A percentile compares a stretch with the other conserved stretches of the same genome.
These are phyloP conservation scores for Morpho deidamia DNA, from an alignment of 2,888 invertebrate species.

Conservation along the genomic window DNA sequence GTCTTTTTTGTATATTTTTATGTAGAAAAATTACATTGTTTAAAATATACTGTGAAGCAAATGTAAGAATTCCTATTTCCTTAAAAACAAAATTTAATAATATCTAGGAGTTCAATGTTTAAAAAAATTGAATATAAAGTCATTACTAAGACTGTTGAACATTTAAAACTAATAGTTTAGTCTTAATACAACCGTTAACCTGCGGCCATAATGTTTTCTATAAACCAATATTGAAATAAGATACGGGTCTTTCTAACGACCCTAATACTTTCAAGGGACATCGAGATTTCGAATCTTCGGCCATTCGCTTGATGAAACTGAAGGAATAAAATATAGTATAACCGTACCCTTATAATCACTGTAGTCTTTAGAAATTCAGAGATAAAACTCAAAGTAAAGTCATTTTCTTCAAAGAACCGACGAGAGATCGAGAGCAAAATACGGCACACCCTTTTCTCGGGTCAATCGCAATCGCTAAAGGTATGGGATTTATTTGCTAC, in stretches of 20 bases:
- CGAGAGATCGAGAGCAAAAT: slow-evolving; percentile 51
- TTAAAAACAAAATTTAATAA: too few species aligned
- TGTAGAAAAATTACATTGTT: too few species aligned
- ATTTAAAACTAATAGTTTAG: too few species aligned
- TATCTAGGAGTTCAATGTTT: too few species aligned
- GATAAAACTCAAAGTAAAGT: slow-evolving; percentile 41
- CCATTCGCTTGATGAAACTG: slow-evolving; percentile 18
- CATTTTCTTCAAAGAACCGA: slow-evolving; percentile 49
- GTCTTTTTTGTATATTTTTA: too few species aligned
- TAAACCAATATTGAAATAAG: slow-evolving; percentile 16
- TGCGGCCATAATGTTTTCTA: slow-evolving; percentile 1
- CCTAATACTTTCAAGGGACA: slow-evolving; percentile 16
- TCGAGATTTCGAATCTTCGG: slow-evolving; percentile 17
- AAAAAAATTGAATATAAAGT: too few species aligned
- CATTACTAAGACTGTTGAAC: too few species aligned
- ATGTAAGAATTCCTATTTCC: too few species aligned
- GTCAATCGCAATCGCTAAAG: slow-evolving; percentile 46
- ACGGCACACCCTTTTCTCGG: slow-evolving; percentile 54
- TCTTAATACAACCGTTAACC: too few species aligned
- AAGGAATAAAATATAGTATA: slow-evolving; percentile 17
- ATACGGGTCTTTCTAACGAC: slow-evolving; percentile 16
- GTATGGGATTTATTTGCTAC: slow-evolving; percentile 35
- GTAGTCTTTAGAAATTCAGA: slow-evolving; percentile 38
- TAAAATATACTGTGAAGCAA: too few species aligned
- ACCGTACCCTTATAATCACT: slow-evolving; percentile 28